These are phyloP conservation scores for Arion vulgaris DNA, from an alignment of 1,140 invertebrate genomes.

Conservation along the genomic window DNA sequence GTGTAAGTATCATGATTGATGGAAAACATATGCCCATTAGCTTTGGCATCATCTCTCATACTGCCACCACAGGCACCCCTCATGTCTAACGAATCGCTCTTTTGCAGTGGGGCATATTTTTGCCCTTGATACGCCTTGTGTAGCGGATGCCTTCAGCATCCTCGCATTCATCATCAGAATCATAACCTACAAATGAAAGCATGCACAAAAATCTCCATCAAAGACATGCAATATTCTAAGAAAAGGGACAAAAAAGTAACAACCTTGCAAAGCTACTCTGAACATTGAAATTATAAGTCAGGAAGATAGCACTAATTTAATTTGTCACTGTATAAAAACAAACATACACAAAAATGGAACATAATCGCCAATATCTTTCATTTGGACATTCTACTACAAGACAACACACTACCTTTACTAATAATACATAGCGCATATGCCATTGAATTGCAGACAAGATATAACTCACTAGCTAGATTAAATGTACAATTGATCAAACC, in stretches of 20 bases:
- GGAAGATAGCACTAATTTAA: too few relatives aligned
- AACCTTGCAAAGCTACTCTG: not conserved
- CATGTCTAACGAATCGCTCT: constrained; percentile 64
- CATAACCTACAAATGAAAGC: constrained; percentile 70
- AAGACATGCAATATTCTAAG: constrained; percentile 17
- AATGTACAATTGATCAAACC: too few relatives aligned
- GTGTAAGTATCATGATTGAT: constrained; percentile 26
- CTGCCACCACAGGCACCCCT: constrained; percentile 25
- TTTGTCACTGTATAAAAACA: too few relatives aligned
- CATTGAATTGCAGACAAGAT: too few relatives aligned
- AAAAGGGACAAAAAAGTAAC: constrained; percentile 22
- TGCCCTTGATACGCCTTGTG: constrained; percentile 64
- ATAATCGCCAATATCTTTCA: too few relatives aligned
- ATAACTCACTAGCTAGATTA: too few relatives aligned
- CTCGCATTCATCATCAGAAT: constrained; percentile 69
- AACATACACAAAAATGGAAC: too few relatives aligned
- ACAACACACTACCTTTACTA: too few relatives aligned
- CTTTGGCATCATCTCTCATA: constrained; percentile 27
- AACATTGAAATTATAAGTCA: not conserved
- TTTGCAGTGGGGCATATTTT: constrained; percentile 67
- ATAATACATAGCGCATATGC: too few relatives aligned
- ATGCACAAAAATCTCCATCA: constrained; percentile 45
- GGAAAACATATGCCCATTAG: constrained; percentile 32
- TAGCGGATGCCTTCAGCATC: constrained; percentile 61
- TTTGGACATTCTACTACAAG: too few relatives aligned